Conservation (phyloP, 2,113 vertebrate genomes). For the Gymnocephalus cernua region DNA sequence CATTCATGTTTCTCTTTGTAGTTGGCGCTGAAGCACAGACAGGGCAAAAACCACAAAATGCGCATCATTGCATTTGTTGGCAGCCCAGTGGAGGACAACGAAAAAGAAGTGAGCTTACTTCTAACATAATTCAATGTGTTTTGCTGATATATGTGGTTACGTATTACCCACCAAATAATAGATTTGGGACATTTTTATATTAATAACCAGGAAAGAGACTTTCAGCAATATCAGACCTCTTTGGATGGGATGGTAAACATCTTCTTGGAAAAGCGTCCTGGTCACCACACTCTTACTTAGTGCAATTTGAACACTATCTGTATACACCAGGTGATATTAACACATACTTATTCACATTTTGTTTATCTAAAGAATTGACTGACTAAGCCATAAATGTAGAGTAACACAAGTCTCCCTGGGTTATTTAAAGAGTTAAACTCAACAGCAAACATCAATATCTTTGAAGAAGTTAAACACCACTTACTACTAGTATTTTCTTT, state of each 20-base stretch:
- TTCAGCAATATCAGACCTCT: not conserved
- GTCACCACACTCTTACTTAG: not conserved
- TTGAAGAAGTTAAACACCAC: not conserved
- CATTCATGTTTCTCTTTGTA: constrained; percentile 60
- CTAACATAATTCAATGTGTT: not conserved
- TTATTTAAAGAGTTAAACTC: not conserved
- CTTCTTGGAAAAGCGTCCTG: not conserved
- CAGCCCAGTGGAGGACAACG: constrained; percentile 94
- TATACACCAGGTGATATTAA: not conserved
- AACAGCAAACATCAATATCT: not conserved
- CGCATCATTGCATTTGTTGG: constrained; percentile 96
- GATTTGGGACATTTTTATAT: not conserved
- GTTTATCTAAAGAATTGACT: not conserved
- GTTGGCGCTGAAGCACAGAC: constrained; percentile 96
- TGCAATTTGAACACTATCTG: not conserved
- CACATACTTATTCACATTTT: not conserved
- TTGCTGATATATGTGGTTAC: not conserved
- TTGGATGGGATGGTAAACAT: not conserved
- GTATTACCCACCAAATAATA: not conserved
- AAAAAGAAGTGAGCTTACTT: constrained; percentile 91
- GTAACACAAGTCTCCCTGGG: not conserved
- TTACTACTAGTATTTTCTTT: not conserved
- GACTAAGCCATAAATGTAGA: not conserved
- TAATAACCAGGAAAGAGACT: not conserved
- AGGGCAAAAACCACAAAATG: constrained; percentile 99